Base-by-base conservation (phyloP, 1,140 invertebrate species). In the Apis cerana region DNA sequence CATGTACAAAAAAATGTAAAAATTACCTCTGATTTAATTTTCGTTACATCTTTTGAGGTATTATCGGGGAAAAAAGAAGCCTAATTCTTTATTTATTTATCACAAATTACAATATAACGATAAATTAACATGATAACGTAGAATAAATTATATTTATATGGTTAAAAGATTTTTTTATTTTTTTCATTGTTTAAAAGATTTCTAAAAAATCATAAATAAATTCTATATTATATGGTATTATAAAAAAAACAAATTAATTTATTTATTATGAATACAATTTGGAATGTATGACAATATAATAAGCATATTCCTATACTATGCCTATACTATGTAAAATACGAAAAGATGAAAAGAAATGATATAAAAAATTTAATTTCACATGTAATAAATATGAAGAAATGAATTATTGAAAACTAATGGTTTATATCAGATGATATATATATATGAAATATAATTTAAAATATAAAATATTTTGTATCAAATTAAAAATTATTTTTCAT, bases 21-120 rank as follows among this genome's bases (percentile, higher is more conserved):
- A 75, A 81, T 81, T 81, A 81, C 68, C 75, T 80, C 43, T 64
- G 43, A 21, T 11, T 17, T 9, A 19, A 64, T 54, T 72, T 54
- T 72, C 23, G 43, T 80, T 15, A n/a, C 56, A 79, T 67, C 33
- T 54, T 79, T 59, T 23, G 0, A 33, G 12, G 61, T 19, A 58
- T 15, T 1, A 21, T 8, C 56, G 9, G 9, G 33, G 33, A 33
- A 23, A 58, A 2, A 21, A 21, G 10, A 8, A 17, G 21, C 13
- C 8, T n/a, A 11, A 68, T 33, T 33, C 2, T 2, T 33, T 33
- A 33, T 33, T 33, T 33, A 33, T 33, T 64, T 27, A 33, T 2
- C n/a, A 13, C 2, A 7, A 23, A 62, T 27, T 62, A 62, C 8
- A n/a, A 27, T 13, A 62, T 13, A 27, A 23, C 15, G 61, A 62